These are phyloP conservation scores for Hippasteria phrygiana DNA, from an alignment of 53 echinoderm and acorn worm genomes.

Conservation along the genomic window DNA sequence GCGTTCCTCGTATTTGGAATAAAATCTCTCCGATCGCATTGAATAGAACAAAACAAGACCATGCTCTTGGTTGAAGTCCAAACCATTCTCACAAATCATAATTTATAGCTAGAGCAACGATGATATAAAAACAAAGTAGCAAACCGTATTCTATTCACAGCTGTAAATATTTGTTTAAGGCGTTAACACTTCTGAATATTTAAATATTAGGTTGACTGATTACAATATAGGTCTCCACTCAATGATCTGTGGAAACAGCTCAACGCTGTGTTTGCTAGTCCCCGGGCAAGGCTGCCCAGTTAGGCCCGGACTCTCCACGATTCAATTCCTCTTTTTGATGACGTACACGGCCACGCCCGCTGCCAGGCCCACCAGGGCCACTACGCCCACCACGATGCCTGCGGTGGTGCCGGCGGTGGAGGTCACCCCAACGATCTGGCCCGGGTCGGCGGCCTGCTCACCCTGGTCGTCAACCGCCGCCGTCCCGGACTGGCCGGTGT, in stretches of 20 bases:
- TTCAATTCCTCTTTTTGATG: slow-evolving; percentile 64
- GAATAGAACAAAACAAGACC: too few species aligned
- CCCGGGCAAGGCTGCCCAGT: neutral
- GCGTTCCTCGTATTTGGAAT: too few species aligned
- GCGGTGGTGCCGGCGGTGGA: slow-evolving; percentile 24
- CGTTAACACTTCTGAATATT: slow-evolving; percentile 12
- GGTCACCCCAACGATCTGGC: slow-evolving; percentile 24
- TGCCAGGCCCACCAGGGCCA: slow-evolving; percentile 51
- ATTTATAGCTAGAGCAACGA: neutral
- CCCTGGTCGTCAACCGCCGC: neutral
- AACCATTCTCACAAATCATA: too few species aligned
- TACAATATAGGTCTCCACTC: slow-evolving; percentile 62
- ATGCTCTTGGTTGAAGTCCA: too few species aligned
- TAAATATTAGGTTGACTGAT: slow-evolving; percentile 31
- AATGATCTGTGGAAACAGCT: slow-evolving; percentile 24
- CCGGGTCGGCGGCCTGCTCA: slow-evolving; percentile 17
- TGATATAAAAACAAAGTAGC: neutral
- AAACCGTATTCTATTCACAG: neutral
- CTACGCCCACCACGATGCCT: slow-evolving; percentile 51
- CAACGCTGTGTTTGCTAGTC: neutral
- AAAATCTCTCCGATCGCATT: too few species aligned
- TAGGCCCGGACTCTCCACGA: neutral
- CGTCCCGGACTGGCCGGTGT: slow-evolving; percentile 3
- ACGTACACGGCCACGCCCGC: slow-evolving; percentile 44
- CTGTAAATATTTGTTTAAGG: neutral